Percentiles rank a stretch among this genome's conserved stretches.
Evolutionary conservation across 2,113 vertebrate species (phyloP).

Genomic region (Emydocephalus ijimae): DNA sequence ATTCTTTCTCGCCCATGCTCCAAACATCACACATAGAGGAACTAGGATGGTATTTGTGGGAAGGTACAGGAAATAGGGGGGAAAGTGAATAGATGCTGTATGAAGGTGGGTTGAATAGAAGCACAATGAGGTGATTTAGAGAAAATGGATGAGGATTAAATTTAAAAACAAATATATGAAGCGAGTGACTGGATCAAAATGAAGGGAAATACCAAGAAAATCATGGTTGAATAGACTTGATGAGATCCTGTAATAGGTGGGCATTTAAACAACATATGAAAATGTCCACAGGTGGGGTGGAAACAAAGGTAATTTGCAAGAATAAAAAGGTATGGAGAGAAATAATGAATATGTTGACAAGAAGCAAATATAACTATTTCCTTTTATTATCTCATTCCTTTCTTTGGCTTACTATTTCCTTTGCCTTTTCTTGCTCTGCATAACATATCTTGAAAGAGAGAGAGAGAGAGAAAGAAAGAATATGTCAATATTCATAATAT

Average conservation of each 20-base stretch:
- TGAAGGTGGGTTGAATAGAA: neutral
- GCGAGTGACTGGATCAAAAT: neutral
- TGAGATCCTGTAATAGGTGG: neutral
- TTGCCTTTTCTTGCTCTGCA: neutral
- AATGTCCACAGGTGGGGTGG: neutral
- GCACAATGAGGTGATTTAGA: neutral
- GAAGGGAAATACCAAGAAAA: neutral
- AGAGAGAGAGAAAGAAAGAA: neutral
- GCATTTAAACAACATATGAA: neutral
- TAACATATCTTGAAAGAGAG: neutral
- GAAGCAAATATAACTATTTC: neutral
- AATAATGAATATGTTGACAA: neutral
- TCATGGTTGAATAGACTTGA: neutral
- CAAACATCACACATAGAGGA: too few relatives aligned
- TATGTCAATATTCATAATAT: neutral
- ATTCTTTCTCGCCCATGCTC: too few relatives aligned
- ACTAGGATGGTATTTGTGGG: neutral
- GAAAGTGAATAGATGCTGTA: neutral
- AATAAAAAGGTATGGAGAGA: neutral
- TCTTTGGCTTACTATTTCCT: neutral
- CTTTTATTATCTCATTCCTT: neutral
- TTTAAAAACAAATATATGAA: neutral
- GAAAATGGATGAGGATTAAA: neutral
- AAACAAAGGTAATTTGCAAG: neutral
- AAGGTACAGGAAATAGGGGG: neutral